phyloP scores from a whole-genome alignment of 2,113 vertebrate genomes.

The Vulpes ferrilata region DNA sequence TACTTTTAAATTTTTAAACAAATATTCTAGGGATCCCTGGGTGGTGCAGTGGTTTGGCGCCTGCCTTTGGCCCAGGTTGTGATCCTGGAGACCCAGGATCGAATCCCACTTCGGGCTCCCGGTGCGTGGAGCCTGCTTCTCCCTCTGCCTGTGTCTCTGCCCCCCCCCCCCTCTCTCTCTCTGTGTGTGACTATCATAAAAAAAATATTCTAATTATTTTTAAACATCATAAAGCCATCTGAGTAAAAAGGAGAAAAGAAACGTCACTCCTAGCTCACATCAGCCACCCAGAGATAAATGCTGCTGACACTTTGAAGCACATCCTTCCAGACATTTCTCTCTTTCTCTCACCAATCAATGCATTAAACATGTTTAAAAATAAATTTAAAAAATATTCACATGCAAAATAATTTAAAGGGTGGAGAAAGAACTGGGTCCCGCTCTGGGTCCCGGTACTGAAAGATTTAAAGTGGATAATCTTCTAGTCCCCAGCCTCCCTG shows the following conservation, averaged over 20 bases:
- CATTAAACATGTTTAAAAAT: neutral
- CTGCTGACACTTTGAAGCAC: neutral
- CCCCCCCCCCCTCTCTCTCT: too few relatives aligned
- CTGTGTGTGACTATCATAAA: too few relatives aligned
- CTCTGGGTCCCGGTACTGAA: too few relatives aligned
- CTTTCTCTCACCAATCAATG: neutral
- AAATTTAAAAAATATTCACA: neutral
- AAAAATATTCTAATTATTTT: neutral
- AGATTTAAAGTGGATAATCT: neutral
- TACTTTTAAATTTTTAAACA: neutral
- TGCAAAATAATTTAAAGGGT: neutral
- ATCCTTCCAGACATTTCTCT: neutral
- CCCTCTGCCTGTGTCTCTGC: too few relatives aligned
- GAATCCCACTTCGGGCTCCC: too few relatives aligned
- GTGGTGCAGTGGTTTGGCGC: too few relatives aligned
- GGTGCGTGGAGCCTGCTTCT: too few relatives aligned
- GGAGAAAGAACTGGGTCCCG: too few relatives aligned
- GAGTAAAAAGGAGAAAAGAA: neutral
- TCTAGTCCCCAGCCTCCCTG: neutral
- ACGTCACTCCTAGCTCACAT: neutral
- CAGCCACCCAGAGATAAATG: neutral
- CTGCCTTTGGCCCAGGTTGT: too few relatives aligned
- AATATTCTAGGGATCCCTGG: neutral
- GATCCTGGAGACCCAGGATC: too few relatives aligned
- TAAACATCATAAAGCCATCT: neutral